Base-by-base conservation (phyloP, 1,140 invertebrate genomes). In the Drosophila teissieri region DNA sequence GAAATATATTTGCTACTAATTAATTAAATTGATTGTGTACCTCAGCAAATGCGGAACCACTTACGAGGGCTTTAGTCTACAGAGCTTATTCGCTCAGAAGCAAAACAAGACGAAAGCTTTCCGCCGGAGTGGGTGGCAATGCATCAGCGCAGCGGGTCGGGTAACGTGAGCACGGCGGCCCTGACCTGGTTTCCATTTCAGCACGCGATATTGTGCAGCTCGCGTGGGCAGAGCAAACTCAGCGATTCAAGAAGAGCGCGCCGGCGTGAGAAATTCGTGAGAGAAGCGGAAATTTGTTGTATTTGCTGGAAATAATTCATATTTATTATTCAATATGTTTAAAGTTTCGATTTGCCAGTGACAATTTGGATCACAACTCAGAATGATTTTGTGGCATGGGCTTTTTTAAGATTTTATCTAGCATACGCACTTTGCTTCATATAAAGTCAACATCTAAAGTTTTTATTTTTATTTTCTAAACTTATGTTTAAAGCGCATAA, bases 1-100 rank as follows among this genome's bases (percentile, higher is more conserved):
- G 54, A 76, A 78, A 88, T 85, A 84, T 90, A 90, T 90, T 90
- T 90, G 85, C 90, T 90, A 90, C 81, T 90, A 89, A 89, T 89
- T 76, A 84, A 80, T 72, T 68, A 63, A 89, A 45, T 34, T 57
- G 53, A 73, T 86, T 82, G 51, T 69, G 68, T 86, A 65, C 72
- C 73, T 58, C 56, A n/a, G 56, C 44, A 57, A 60, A 61, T 70
- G 46, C 53, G 44, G 44, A 24, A 55, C 37, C 17, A 3, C 27
- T 31, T 46, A 15, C 12, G 22, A 8, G 12, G 75, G 80, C 80
- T 83, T 51, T 58, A 39, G 15, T 12, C 31, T 2, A 11, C 4
- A 8, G 31, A 74, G 73, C 79, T 73, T 62, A 34, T 46, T 60
- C 53, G 63, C 62, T 45, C 31, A 60, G 61, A 53, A 54, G 61